Evolutionary conservation across 2,888 invertebrate species (phyloP).

Genomic region (Ametastegia equiseti): DNA sequence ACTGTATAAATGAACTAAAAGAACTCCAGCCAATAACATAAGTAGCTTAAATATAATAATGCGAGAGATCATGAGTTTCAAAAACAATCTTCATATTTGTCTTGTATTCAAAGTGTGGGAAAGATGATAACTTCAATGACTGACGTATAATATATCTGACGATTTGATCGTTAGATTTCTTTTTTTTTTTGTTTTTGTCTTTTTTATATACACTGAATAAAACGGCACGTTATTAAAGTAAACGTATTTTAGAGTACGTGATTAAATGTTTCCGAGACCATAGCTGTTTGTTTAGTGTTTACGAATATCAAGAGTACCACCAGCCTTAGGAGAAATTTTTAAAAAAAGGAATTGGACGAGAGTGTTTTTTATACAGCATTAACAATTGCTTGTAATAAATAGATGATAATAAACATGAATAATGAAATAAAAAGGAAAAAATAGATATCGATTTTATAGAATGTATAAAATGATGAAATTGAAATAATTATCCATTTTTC

Average conservation of each 20-base stretch:
- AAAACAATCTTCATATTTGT: neutral
- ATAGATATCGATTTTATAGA: too few species aligned
- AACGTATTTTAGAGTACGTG: too few species aligned
- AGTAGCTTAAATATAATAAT: neutral
- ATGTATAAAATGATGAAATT: neutral
- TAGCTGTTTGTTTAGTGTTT: neutral
- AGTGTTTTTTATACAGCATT: neutral
- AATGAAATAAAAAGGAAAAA: neutral
- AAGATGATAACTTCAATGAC: neutral
- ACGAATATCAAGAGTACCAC: neutral
- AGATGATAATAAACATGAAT: neutral
- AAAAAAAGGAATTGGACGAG: neutral
- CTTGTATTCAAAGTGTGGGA: neutral
- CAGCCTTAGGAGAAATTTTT: neutral
- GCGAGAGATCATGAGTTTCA: neutral
- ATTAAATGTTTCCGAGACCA: neutral
- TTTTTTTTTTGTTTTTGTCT: too few species aligned
- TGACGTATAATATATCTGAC: too few species aligned
- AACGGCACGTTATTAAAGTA: too few species aligned
- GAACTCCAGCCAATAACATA: slow-evolving; percentile 13
- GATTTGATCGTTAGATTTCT: too few species aligned
- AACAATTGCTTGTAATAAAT: neutral
- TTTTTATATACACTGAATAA: too few species aligned
- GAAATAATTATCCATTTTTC: neutral
- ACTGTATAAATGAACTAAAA: neutral